Conservation (phyloP, 2,113 vertebrate species). For the Microtus oregoni region DNA sequence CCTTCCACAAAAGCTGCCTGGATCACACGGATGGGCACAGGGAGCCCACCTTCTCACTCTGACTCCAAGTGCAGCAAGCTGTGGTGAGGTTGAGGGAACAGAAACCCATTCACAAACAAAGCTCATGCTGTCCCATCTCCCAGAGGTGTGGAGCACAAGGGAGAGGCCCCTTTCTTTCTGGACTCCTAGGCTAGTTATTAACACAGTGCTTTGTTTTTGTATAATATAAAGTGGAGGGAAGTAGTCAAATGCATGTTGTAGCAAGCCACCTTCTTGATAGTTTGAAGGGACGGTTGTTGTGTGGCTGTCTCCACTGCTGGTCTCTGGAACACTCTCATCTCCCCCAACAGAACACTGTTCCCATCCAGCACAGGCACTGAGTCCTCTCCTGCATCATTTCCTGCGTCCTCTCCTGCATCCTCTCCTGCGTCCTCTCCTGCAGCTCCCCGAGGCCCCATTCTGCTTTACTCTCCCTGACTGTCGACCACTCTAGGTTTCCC, state of each 20-base stretch:
- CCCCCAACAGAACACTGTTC: neutral
- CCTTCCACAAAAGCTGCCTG: neutral
- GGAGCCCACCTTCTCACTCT: neutral
- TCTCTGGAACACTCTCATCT: accelerated
- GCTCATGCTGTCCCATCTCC: no score
- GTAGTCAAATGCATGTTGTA: neutral
- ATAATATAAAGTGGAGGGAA: no score
- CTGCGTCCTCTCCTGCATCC: no score
- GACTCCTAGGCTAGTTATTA: neutral
- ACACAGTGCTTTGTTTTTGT: neutral
- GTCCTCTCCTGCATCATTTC: no score
- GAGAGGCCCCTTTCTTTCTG: neutral
- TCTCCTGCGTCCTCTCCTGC: accelerated
- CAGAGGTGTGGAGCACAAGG: neutral
- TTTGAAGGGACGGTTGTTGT: neutral
- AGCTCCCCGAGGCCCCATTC: neutral
- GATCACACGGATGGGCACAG: neutral
- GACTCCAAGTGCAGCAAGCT: accelerated
- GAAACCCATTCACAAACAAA: neutral
- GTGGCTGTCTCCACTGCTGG: neutral
- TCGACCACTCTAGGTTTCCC: neutral
- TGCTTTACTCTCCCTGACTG: neutral
- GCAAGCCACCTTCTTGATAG: neutral
- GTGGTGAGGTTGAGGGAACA: neutral
- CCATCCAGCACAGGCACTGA: neutral